These are phyloP conservation scores for Diaprepes abbreviatus DNA, from an alignment of 2,888 invertebrate species.

Conservation along the genomic window DNA sequence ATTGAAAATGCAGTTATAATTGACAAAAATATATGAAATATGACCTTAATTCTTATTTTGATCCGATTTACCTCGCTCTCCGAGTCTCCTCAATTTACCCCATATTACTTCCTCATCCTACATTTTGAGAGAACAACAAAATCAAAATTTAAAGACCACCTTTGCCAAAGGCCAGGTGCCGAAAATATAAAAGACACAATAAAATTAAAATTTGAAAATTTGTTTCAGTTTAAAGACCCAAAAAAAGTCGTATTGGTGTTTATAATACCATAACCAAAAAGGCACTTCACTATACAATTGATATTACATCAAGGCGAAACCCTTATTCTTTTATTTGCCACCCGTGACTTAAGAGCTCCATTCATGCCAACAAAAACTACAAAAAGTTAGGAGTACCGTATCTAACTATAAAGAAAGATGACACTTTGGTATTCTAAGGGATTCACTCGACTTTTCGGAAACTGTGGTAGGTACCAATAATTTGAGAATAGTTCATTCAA, in stretches of 20 bases:
- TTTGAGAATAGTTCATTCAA: conserved; percentile 56
- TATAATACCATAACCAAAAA: conserved; percentile 31
- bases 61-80: no score
- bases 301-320: conserved; percentile 36
- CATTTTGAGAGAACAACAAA: not conserved
- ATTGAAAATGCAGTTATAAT: no score
- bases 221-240: conserved; percentile 60
- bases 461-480: conserved; percentile 61
- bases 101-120: no score
- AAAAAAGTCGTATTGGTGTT: conserved; percentile 53
- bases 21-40: no score
- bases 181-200: conserved; percentile 56
- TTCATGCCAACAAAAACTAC: conserved; percentile 52
- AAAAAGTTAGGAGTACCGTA: conserved; percentile 61
- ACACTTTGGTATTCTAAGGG: conserved; percentile 54
- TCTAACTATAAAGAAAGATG: conserved; percentile 59
- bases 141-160: conserved; percentile 38
- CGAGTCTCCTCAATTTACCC: no score
- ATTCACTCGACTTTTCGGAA: conserved; percentile 55
- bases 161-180: conserved; percentile 41
- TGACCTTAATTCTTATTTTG: no score
- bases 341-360: conserved; percentile 57
- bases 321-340: conserved; percentile 49
- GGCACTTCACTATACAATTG: conserved; percentile 36
- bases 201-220: conserved; percentile 64